Evolutionary conservation across 2,113 vertebrate genomes (phyloP), one percentile per base, ranked within the genome.

Genomic region (Axis porcinus): DNA sequence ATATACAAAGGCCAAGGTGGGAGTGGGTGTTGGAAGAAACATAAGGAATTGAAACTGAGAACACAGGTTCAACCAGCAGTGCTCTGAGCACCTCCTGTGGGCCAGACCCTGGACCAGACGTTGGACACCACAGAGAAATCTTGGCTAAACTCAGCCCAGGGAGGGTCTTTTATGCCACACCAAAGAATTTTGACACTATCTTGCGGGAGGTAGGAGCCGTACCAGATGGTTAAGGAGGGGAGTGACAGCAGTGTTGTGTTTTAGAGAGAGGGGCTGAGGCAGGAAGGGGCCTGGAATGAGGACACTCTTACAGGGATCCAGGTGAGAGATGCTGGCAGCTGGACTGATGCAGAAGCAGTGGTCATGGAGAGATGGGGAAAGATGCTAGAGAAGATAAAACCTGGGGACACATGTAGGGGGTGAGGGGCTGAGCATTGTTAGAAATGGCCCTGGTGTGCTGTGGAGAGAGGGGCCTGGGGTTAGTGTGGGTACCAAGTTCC

Each of bases 131-230:
- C 12, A 1, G 23, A 0, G 4, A 27, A 30, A 33, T 25, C 2
- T 0, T 2, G 27, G 27, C 54, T 78, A 3, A 19, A 62, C 36
- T 57, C 82, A 28, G 64, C 36, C 28, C 1, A 0, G 2, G 78
- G 2, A 28, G 30, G 23, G 30, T 21, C 54, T 74, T 30, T 27
- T 5, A 2, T 30, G 36, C 43, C 55, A 12, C 11, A 5, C 43
- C 82, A n/a, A 47, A 55, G 81, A 85, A 52, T 54, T n/a, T 19
- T 14, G 21, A 10, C 67, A n/a, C 0, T n/a, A 5, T n/a, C 43
- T 12, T 60, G 19, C 3, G 0, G 87, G 40, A 47, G n/a, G 30
- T 6, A 7, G 50, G 83, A 30, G 16, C 36, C 11, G 0, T 55
- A 16, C 1, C 79, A 25, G 62, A 47, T 43, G 40, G 17, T 64